Evolutionary conservation across 2,888 invertebrate genomes (phyloP), one percentile per base, ranked within the genome.

Genomic region (Dasysyrphus albostriatus): DNA sequence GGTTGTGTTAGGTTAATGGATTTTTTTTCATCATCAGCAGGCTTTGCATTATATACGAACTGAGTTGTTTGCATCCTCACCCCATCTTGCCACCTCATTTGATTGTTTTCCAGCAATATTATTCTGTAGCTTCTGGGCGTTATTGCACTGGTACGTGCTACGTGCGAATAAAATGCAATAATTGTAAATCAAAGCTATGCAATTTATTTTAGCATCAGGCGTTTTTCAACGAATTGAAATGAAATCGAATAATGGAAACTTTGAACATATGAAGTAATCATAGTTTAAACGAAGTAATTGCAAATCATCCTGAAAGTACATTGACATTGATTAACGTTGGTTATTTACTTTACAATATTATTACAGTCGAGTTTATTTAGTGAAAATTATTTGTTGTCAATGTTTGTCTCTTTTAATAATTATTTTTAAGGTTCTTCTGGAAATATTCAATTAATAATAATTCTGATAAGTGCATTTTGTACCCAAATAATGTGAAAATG

Each of bases 1-100:
- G 75, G 81, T 69, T 75, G 75, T 69, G 61, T 75, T 75, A 75
- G 81, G 81, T 81, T 81, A 81, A 81, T 81, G 75, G 75, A 81
- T 34, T 75, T 74, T 67, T 80, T 69, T 65, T 75, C 58, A 79
- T 54, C 44, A 67, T 65, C 12, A 16, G 24, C 32, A 44, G 29
- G 44, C 44, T 32, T 44, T 63, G 44, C 29, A 32, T 51, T 2
- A 24, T 2, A 24, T 56, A 37, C 37, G 5, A 51, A 12, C 59
- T 10, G 8, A 10, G 16, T 59, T 59, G 37, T 19, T 19, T 59
- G 9, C 24, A 32, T 16, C 29, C 16, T 10, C 63, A 44, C 65
- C 16, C n/a, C 32, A 61, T 61, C 32, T 16, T 1, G 8, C 8
- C 14, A 14, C 42, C 32, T 29, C 32, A 0, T 63, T 44, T 1